phyloP scores from a whole-genome alignment of 2,888 invertebrate species.

The Acanthosepion esculentum region DNA sequence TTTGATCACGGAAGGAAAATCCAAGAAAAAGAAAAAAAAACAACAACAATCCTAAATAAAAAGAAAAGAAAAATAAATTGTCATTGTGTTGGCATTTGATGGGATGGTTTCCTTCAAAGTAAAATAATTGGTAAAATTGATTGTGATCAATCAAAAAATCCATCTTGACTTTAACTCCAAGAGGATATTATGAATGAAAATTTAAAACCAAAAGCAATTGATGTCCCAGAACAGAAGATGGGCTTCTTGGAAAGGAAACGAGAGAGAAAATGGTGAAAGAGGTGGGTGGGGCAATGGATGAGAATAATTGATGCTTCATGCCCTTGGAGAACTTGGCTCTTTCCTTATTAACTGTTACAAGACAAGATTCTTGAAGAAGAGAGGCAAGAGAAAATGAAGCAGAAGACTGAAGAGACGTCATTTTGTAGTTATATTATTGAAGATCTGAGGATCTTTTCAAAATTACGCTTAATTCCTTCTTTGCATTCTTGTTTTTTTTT shows the following conservation, averaged over 20 bases:
- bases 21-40: neutral
- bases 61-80: neutral
- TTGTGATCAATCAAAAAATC: neutral
- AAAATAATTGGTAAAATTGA: slow-evolving; percentile 23
- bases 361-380: neutral
- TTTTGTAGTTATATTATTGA: neutral
- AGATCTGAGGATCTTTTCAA: neutral
- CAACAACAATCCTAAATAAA: neutral
- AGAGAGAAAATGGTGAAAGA: neutral
- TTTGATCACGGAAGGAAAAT: neutral
- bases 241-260: neutral
- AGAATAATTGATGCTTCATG: neutral
- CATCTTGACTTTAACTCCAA: neutral
- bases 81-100: neutral
- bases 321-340: neutral
- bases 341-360: neutral
- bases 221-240: neutral
- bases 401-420: neutral
- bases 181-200: slow-evolving; percentile 5
- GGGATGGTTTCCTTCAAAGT: slow-evolving; percentile 1
- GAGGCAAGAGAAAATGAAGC: neutral
- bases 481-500: neutral
- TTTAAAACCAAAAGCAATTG: neutral
- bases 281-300: neutral
- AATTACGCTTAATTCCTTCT: neutral